phyloP scores from a whole-genome alignment of 92 coral and sea anemone species.

The Blastomussa wellsi region DNA sequence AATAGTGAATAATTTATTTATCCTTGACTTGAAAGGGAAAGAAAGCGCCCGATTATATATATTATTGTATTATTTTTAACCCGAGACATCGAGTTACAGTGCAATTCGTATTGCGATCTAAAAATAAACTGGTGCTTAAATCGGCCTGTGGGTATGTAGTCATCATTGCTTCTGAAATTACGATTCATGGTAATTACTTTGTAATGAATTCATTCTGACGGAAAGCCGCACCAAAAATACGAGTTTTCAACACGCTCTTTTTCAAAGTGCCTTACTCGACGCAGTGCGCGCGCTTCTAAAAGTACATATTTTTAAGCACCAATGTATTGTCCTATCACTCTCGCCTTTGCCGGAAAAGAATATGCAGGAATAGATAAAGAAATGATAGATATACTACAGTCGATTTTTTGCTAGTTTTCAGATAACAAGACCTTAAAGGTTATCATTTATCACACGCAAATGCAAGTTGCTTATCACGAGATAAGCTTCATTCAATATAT shows the following conservation, averaged over 20 bases:
- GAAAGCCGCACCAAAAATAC: constrained; percentile 28
- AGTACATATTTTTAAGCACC: constrained; percentile 4
- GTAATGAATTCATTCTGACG: constrained; percentile 7
- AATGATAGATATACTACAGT: constrained; percentile 21
- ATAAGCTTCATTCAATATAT: constrained; percentile 24
- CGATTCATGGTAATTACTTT: constrained; percentile 13
- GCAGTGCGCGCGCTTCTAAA: neutral
- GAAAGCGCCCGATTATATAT: constrained; percentile 27
- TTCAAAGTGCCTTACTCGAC: constrained; percentile 14
- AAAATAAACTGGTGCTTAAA: constrained; percentile 33
- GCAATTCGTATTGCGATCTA: neutral
- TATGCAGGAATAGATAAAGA: constrained; percentile 23
- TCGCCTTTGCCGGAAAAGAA: neutral
- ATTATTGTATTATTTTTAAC: constrained; percentile 36
- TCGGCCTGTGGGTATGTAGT: constrained; percentile 19
- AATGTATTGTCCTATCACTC: too few species aligned
- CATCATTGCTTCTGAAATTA: constrained; percentile 18
- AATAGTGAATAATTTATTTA: constrained; percentile 76
- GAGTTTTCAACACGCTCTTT: constrained; percentile 34
- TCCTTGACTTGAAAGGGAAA: constrained; percentile 52
- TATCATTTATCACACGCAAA: constrained; percentile 32
- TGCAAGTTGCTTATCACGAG: constrained; percentile 24
- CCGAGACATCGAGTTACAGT: neutral
- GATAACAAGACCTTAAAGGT: constrained; percentile 39
- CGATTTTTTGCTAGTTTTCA: constrained; percentile 19